These are phyloP conservation scores for Serranus cabrilla DNA, from an alignment of 2,797 vertebrate genomes.

Conservation along the genomic window DNA sequence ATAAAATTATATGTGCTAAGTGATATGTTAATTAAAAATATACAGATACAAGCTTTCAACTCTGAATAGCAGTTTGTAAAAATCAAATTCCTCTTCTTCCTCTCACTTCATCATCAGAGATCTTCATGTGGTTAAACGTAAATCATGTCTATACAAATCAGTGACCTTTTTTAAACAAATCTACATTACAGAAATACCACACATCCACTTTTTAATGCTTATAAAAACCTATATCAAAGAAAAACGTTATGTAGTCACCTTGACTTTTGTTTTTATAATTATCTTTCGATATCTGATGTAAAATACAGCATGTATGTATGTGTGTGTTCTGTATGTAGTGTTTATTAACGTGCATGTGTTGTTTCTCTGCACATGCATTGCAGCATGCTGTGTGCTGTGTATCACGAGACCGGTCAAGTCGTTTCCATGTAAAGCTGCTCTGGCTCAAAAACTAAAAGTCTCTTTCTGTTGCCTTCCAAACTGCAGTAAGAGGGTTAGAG, in stretches of 20 bases:
- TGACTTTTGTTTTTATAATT: neutral
- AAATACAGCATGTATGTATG: neutral
- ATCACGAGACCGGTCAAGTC: slow-evolving; percentile 21
- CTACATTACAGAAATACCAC: no score
- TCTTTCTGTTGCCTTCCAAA: slow-evolving; percentile 36
- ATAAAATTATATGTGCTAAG: neutral
- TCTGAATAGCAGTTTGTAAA: neutral
- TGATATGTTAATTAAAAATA: neutral
- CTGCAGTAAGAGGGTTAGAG: slow-evolving; percentile 51
- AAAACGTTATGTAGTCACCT: no score
- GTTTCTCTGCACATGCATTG: neutral
- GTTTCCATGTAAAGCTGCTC: slow-evolving; percentile 42
- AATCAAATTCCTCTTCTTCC: neutral
- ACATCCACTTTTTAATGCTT: no score
- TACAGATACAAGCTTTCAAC: neutral
- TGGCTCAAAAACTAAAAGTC: slow-evolving; percentile 27
- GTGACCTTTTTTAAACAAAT: neutral
- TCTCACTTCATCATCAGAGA: no score
- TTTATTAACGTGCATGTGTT: neutral
- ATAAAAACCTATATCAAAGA: no score
- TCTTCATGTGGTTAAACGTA: neutral
- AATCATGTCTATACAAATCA: neutral
- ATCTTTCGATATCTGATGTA: neutral
- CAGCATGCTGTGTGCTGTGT: neutral
- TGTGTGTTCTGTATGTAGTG: neutral